Base-by-base conservation (phyloP, 2,888 invertebrate species). In the Apotomis betuletana region DNA sequence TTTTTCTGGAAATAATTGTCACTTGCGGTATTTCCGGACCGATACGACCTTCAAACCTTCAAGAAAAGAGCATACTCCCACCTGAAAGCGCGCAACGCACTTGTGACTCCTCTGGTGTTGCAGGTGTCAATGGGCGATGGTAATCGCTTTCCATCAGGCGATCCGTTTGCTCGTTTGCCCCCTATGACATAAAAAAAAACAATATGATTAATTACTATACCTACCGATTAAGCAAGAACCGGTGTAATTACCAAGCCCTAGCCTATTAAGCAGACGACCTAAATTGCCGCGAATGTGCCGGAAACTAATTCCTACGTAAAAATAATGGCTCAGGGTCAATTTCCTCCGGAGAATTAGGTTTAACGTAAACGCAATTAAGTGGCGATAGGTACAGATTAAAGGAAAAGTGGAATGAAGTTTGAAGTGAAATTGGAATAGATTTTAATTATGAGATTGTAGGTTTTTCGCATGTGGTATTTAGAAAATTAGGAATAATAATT, bases 221-320 rank as follows among this genome's bases (percentile, higher is more conserved):
- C 36, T 27, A 46, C 8, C 44, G 36, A 61, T 58, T 38, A 69
- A 57, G 57, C 15, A 12, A 36, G 51, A 49, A 68, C 3, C 41
- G 41, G 41, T 41, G 41, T 59, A 52, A 64, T 64, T 46, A 64
- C 6, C 52, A 64, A 63, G 36, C 52, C 44, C 46, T 70, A 70
- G 64, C 15, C 51, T 41, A 70, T 64, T 70, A 64, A 1, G 51
- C 27, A 27, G 36, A 38, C 15, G 51, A 70, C 51, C 63, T 70
- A 59, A 52, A 70, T 70, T 13, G 38, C 36, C 36, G 59, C 44
- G 52, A 68, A 68, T 52, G 67, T 68, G 52, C 55, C 52, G 60
- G 60, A 57, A 67, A 55, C 49, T 60, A 65, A 67, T 60, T 67
- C 38, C 54, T 41, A n/a, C 27, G 65, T 52, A 54, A 70, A 67